A percentile compares a stretch with the other conserved stretches of the same genome.
Evolutionary conservation across 2,888 invertebrate genomes (phyloP).

Genomic region (Chymomyza amoena): DNA sequence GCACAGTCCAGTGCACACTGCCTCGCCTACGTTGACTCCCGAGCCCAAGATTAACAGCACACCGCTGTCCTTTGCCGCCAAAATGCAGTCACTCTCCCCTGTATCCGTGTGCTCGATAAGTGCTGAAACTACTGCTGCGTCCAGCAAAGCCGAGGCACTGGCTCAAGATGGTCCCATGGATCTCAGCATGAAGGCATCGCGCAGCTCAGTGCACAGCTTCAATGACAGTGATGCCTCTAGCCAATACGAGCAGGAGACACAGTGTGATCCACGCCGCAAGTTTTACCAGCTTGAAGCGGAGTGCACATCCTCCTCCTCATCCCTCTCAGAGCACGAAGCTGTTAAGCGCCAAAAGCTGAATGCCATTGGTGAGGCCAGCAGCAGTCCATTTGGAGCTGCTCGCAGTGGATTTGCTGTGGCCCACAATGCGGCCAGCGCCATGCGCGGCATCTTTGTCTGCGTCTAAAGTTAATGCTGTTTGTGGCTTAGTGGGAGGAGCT

Average conservation of each 20-base stretch:
- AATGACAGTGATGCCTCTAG: slow-evolving; percentile 68
- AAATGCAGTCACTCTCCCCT: slow-evolving; percentile 75
- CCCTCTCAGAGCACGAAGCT: slow-evolving; percentile 31
- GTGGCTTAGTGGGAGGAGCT: slow-evolving; percentile 19
- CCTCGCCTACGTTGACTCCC: slow-evolving; percentile 26
- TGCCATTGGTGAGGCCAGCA: slow-evolving; percentile 40
- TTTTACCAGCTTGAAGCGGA: slow-evolving; percentile 71
- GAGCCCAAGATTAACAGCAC: slow-evolving; percentile 62
- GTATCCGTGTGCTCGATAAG: slow-evolving; percentile 74
- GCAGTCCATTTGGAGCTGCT: slow-evolving; percentile 33
- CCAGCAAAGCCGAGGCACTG: slow-evolving; percentile 8
- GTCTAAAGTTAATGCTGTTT: slow-evolving; percentile 44
- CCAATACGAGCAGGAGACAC: slow-evolving; percentile 61
- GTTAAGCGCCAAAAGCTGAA: slow-evolving; percentile 71
- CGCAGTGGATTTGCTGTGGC: slow-evolving; percentile 49
- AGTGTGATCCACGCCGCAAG: slow-evolving; percentile 57
- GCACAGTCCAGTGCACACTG: not conserved
- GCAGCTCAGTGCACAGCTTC: slow-evolving; percentile 75
- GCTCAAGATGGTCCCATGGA: slow-evolving; percentile 89
- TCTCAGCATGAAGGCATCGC: slow-evolving; percentile 84
- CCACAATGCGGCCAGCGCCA: slow-evolving; percentile 69
- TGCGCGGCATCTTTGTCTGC: slow-evolving; percentile 74
- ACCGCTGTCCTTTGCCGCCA: slow-evolving; percentile 64
- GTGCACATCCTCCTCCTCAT: slow-evolving; percentile 32
- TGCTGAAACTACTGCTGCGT: slow-evolving; percentile 47